Base-by-base conservation (phyloP, 2,888 invertebrate species). In the Rhodophaea formosa region DNA sequence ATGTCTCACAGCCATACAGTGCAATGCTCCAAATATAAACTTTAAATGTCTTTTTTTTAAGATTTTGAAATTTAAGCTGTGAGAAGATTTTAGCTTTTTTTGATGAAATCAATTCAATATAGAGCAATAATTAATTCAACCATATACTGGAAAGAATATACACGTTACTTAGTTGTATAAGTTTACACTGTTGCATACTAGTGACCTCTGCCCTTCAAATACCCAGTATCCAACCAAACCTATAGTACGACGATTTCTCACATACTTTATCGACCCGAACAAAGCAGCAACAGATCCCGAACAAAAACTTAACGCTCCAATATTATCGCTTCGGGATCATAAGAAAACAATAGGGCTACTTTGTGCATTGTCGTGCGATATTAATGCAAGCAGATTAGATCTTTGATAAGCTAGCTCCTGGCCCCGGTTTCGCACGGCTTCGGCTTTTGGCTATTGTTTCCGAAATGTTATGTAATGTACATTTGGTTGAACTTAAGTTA, bases 341-440 rank as follows among this genome's bases (percentile, higher is more conserved):
- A 45, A 45, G 45, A 55, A 55, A 55, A 55, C 54, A 55, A 52
- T 55, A 55, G 54, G 45, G 32, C 54, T 43, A 53, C 53, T 53
- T 53, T 45, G 45, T 55, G 54, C 54, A 55, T 46, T 55, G 54
- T 73, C 77, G 77, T 77, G 77, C 74, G 68, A 75, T 79, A 80
- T 80, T 79, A 75, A 79, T 76, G 75, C 75, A 58, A 74, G 72
- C 71, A 70, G 81, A 84, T 84, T 80, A 82, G 80, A 80, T 82
- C 74, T 62, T 61, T 71, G 81, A 84, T 82, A 82, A 79, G 78
- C 69, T 68, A 72, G 67, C 70, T 69, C 70, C 71, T 47, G 47
- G 30, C 30, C 47, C 30, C n/a, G 23, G 47, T 12, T 51, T 51
- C 32, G 17, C 35, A 39, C 32, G 17, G 54, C 54, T 45, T 15